Evolutionary conservation across 2,113 vertebrate genomes (phyloP).

Genomic region (Poeciliopsis retropinna): DNA sequence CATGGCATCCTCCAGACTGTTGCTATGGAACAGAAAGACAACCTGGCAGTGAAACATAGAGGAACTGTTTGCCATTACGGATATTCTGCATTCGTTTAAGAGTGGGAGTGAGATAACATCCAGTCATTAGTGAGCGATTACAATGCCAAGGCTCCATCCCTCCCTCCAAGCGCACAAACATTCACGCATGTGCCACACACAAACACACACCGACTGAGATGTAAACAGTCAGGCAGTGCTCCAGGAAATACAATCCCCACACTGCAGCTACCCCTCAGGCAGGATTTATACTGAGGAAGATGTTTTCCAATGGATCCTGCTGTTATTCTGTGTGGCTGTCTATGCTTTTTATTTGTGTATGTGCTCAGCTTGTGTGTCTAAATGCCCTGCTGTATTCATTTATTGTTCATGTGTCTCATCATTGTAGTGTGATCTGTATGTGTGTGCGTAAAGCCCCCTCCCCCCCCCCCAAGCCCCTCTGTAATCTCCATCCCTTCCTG

Average conservation of each 20-base stretch:
- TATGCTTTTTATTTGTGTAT: constrained; percentile 12
- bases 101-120: constrained; percentile 75
- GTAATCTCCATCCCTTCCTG: constrained; percentile 60
- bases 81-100: constrained; percentile 71
- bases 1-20: constrained; percentile 54
- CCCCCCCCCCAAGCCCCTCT: background rate
- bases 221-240: constrained; percentile 72
- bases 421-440: constrained; percentile 30
- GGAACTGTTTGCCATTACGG: constrained; percentile 57
- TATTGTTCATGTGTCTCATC: constrained; percentile 61
- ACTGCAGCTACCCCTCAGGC: constrained; percentile 67
- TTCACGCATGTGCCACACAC: constrained; percentile 18
- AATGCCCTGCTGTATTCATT: constrained; percentile 54
- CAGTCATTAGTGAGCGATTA: constrained; percentile 76
- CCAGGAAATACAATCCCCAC: constrained; percentile 75
- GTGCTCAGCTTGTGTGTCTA: constrained; percentile 31
- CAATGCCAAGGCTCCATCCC: constrained; percentile 66
- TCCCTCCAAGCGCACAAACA: constrained; percentile 37
- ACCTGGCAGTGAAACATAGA: constrained; percentile 59
- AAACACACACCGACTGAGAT: constrained; percentile 59
- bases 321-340: constrained; percentile 38
- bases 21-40: constrained; percentile 58
- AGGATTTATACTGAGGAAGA: constrained; percentile 69
- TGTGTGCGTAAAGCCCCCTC: constrained; percentile 17
- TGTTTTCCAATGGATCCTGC: constrained; percentile 62